Percentiles rank a stretch among this genome's conserved stretches.
phyloP scores from a whole-genome alignment of 2,797 vertebrate genomes.

The Danio jaintianensis region DNA sequence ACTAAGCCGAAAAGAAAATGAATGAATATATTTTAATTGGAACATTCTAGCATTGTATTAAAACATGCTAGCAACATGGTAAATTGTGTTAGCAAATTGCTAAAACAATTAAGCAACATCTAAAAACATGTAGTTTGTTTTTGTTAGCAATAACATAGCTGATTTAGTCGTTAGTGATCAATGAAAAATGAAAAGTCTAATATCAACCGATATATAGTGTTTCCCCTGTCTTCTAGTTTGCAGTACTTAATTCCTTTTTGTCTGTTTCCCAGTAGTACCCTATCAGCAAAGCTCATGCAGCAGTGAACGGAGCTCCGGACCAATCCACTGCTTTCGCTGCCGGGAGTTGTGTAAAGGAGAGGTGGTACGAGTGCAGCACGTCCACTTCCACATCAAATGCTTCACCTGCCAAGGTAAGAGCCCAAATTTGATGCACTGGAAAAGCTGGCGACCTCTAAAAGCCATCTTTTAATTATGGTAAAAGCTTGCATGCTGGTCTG shows the following conservation, averaged over 20 bases:
- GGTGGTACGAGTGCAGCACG: constrained; percentile 95
- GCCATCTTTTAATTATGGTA: not conserved
- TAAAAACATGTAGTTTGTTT: no score
- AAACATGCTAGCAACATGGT: no score
- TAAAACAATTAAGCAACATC: no score
- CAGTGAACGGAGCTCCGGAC: constrained; percentile 78
- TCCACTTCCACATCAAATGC: constrained; percentile 98
- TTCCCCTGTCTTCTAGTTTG: not conserved
- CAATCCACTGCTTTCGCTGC: constrained; percentile 94
- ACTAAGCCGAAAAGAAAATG: no score
- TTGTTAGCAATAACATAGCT: no score
- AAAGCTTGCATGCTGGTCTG: constrained; percentile 1
- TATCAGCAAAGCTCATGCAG: constrained; percentile 83
- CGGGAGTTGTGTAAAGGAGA: constrained; percentile 96
- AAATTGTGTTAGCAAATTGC: no score
- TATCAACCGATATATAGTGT: not conserved
- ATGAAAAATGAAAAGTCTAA: not conserved
- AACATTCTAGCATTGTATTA: no score
- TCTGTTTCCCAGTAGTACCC: constrained; percentile 48
- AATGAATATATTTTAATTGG: no score
- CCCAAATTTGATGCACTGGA: not conserved
- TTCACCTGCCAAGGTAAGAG: constrained; percentile 97
- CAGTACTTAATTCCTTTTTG: constrained; percentile 29
- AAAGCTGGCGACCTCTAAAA: not conserved
- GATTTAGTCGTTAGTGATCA: no score